Evolutionary conservation across 2,797 vertebrate species (phyloP).

Genomic region (Tinamus major): DNA sequence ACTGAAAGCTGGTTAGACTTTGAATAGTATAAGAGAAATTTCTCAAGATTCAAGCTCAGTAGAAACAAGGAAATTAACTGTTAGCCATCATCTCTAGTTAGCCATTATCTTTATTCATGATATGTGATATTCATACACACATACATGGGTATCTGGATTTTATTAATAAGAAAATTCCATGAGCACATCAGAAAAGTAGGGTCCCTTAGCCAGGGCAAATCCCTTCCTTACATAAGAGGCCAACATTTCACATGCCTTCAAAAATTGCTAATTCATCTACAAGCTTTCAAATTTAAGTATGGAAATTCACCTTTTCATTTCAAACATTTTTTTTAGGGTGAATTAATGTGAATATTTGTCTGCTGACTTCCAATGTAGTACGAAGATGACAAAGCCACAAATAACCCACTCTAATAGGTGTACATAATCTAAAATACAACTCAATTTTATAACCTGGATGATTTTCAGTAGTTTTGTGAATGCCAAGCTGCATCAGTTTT

Average conservation of each 20-base stretch:
- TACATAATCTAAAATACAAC: background rate
- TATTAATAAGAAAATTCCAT: background rate
- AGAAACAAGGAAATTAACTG: background rate
- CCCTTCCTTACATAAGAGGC: background rate
- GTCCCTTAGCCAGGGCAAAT: background rate
- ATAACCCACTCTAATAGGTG: background rate
- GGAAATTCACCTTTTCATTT: slow-evolving; percentile 27
- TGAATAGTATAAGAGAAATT: background rate
- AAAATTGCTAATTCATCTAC: background rate
- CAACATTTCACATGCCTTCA: background rate
- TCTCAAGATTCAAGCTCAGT: background rate
- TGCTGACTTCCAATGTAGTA: background rate
- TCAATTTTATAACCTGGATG: background rate
- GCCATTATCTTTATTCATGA: background rate
- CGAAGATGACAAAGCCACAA: background rate
- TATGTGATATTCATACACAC: background rate
- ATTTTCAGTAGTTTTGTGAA: slow-evolving; percentile 5
- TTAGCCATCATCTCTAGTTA: background rate
- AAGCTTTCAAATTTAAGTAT: slow-evolving; percentile 25
- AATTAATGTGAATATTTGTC: slow-evolving; percentile 4
- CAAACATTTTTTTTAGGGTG: background rate
- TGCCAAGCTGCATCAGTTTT: slow-evolving; percentile 4
- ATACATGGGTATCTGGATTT: background rate
- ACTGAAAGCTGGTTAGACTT: background rate
- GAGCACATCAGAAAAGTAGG: background rate